Evolutionary conservation across 2,113 vertebrate genomes (phyloP).

Genomic region (Sylvilagus bachmani): DNA sequence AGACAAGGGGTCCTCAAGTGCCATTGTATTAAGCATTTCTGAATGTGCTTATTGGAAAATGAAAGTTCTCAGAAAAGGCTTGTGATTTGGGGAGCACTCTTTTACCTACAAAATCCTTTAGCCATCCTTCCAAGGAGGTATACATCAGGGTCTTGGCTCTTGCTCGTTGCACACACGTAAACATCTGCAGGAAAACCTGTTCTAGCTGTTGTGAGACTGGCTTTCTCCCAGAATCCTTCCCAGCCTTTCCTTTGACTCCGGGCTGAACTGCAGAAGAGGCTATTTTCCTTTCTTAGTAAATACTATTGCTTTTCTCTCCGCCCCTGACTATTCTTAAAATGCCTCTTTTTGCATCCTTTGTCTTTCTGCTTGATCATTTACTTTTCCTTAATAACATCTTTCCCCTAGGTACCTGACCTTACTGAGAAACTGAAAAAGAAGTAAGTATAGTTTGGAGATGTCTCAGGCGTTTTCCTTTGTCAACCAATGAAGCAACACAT

Average conservation of each 20-base stretch:
- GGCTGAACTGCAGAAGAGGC: background rate
- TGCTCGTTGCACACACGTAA: background rate
- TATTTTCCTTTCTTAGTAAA: background rate
- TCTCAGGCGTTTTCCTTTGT: background rate
- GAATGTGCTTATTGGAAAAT: background rate
- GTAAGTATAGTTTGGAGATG: background rate
- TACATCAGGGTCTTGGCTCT: background rate
- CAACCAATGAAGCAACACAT: background rate
- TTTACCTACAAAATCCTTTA: conserved; percentile 25
- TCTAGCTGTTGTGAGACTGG: background rate
- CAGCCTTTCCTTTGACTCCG: background rate
- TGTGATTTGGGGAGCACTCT: conserved; percentile 25
- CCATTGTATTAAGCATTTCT: conserved; percentile 34
- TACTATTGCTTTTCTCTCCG: background rate
- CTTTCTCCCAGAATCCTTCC: conserved; percentile 41
- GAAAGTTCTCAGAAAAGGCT: conserved; percentile 6
- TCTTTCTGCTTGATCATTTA: background rate
- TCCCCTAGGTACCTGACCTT: background rate
- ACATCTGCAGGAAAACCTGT: background rate
- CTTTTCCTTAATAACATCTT: conserved; percentile 42
- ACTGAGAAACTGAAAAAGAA: conserved; percentile 22
- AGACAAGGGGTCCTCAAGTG: background rate
- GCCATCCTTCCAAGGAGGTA: background rate
- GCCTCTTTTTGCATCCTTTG: background rate
- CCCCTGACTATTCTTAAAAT: background rate